Conservation (phyloP, 2,888 invertebrate genomes). For the Gnatocerus cornutus region DNA sequence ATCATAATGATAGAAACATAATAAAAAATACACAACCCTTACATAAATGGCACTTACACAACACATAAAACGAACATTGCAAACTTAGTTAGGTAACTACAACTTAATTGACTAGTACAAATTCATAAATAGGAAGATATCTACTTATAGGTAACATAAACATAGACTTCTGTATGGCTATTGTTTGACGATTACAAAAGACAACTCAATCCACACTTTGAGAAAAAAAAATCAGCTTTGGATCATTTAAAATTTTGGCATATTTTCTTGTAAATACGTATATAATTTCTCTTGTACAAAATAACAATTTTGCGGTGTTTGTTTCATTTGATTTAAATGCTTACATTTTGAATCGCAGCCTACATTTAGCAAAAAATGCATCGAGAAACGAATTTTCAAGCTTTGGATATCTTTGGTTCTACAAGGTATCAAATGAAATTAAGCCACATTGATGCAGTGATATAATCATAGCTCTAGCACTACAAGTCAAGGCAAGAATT, state of each 20-base stretch:
- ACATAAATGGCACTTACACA: constrained; percentile 61
- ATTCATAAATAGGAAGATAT: constrained; percentile 49
- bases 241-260: constrained; percentile 38
- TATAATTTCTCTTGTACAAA: constrained; percentile 36
- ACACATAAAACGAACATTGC: constrained; percentile 58
- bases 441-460: constrained; percentile 51
- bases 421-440: constrained; percentile 41
- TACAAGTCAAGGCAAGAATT: constrained; percentile 43
- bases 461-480: constrained; percentile 35
- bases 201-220: background rate
- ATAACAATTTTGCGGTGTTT: constrained; percentile 33
- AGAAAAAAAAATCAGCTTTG: constrained; percentile 12
- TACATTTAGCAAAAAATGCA: constrained; percentile 45
- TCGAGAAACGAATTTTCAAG: constrained; percentile 36
- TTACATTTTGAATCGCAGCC: constrained; percentile 16
- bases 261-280: constrained; percentile 39
- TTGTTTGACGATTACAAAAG: background rate
- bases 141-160: constrained; percentile 36
- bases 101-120: constrained; percentile 51
- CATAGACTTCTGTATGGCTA: constrained; percentile 14
- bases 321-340: constrained; percentile 44
- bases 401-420: constrained; percentile 58
- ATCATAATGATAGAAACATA: constrained; percentile 50
- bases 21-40: constrained; percentile 56
- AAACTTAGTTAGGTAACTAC: constrained; percentile 52